These are phyloP conservation scores for Patella caerulea DNA, from an alignment of 2,888 invertebrate species.

Conservation along the genomic window DNA sequence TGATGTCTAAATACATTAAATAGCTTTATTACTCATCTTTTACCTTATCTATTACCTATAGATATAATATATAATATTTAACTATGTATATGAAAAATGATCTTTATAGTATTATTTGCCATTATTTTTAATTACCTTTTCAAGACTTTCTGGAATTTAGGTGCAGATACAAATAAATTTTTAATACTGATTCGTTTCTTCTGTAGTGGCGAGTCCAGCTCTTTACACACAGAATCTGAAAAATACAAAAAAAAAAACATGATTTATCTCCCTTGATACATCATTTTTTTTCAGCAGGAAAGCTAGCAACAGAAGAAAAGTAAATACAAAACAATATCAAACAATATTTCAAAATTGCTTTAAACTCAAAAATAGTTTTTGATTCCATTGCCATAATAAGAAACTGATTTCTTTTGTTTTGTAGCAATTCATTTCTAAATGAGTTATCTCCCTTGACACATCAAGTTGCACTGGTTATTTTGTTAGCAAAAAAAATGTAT, in stretches of 20 bases:
- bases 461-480: not conserved
- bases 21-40: too few relatives aligned
- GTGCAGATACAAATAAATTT: conserved; percentile 94
- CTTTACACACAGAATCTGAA: conserved; percentile 24
- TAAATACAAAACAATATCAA: not conserved
- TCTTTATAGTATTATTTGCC: too few relatives aligned
- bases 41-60: too few relatives aligned
- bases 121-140: conserved; percentile 76
- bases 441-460: conserved; percentile 8
- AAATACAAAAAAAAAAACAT: not conserved
- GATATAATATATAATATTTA: too few relatives aligned
- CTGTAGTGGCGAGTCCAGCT: conserved; percentile 56
- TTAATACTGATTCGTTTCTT: conserved; percentile 83
- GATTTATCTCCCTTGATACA: conserved; percentile 4
- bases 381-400: too few relatives aligned
- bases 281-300: not conserved
- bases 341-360: too few relatives aligned
- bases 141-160: conserved; percentile 95
- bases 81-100: too few relatives aligned
- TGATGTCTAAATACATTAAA: too few relatives aligned
- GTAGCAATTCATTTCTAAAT: too few relatives aligned
- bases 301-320: too few relatives aligned
- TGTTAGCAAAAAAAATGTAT: not conserved
- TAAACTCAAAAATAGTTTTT: too few relatives aligned
- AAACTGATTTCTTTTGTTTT: too few relatives aligned